A percentile compares a stretch with the other conserved stretches of the same genome.
phyloP scores from a whole-genome alignment of 2,888 invertebrate genomes.

The Chorisops tibialis region DNA sequence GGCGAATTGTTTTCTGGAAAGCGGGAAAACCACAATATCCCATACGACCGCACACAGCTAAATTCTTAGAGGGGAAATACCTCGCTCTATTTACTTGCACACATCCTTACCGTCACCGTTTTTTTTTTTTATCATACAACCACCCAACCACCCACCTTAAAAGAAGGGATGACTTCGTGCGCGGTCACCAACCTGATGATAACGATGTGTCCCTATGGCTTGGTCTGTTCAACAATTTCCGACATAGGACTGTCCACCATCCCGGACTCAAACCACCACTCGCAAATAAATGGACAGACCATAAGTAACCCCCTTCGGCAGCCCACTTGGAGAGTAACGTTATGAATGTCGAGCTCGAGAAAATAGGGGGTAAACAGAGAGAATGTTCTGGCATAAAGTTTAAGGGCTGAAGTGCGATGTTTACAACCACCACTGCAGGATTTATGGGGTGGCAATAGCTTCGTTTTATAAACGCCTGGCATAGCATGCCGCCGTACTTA shows the following conservation, averaged over 20 bases:
- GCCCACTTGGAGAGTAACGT: slow-evolving; percentile 15
- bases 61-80: neutral
- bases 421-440: too few relatives aligned
- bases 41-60: neutral
- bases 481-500: too few relatives aligned
- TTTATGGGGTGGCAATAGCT: too few relatives aligned
- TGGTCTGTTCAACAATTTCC: neutral
- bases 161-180: slow-evolving; percentile 12
- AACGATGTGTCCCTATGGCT: neutral
- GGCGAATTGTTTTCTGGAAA: slow-evolving; percentile 11
- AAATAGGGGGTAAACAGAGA: slow-evolving; percentile 3
- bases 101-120: neutral
- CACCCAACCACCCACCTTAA: neutral
- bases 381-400: neutral
- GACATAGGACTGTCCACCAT: too few relatives aligned
- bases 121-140: neutral
- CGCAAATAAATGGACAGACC: neutral
- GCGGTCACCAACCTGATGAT: slow-evolving; percentile 26
- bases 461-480: too few relatives aligned
- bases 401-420: too few relatives aligned
- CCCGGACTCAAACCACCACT: slow-evolving; percentile 9
- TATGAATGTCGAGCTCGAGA: neutral
- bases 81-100: neutral
- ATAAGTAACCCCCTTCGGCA: too few relatives aligned
- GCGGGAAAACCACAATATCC: slow-evolving; percentile 22